Conservation (phyloP, 1,140 invertebrate genomes). For the Idris sp. region DNA sequence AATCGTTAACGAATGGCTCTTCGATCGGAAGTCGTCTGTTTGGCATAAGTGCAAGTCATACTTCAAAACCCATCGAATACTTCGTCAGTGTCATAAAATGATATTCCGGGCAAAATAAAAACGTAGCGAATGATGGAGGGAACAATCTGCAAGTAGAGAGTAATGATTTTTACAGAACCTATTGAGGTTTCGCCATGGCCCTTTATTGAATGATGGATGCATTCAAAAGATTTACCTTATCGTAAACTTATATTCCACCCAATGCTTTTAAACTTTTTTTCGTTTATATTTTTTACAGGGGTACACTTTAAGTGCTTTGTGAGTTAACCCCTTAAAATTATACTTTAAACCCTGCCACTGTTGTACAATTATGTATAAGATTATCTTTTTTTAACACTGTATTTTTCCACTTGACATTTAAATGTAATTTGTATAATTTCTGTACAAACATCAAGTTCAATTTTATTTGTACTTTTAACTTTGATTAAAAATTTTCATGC, state of each 20-base stretch:
- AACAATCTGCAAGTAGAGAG: constrained; percentile 15
- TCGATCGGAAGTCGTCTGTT: constrained; percentile 23
- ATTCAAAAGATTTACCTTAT: constrained; percentile 8
- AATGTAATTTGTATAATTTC: too few species aligned
- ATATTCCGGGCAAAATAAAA: constrained; percentile 26
- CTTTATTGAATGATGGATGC: constrained; percentile 23
- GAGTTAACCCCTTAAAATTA: too few species aligned
- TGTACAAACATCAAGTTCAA: too few species aligned
- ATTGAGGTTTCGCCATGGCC: constrained; percentile 1
- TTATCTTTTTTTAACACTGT: too few species aligned
- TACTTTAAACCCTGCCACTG: too few species aligned
- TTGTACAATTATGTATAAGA: too few species aligned
- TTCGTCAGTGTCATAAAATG: constrained; percentile 47
- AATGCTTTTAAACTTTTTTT: too few species aligned
- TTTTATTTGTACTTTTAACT: too few species aligned
- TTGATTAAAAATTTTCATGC: too few species aligned
- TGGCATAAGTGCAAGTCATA: constrained; percentile 40
- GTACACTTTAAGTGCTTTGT: too few species aligned
- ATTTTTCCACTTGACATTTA: too few species aligned
- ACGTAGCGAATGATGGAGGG: constrained; percentile 13
- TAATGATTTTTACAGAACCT: constrained; percentile 19
- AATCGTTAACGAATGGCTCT: constrained; percentile 38
- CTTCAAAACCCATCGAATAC: constrained; percentile 48
- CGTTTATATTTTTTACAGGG: too few species aligned
- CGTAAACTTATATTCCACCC: not conserved